A percentile compares a stretch with the other conserved stretches of the same genome.
Evolutionary conservation across 2,797 vertebrate genomes (phyloP).

Genomic region (Eospalax fontanierii): DNA sequence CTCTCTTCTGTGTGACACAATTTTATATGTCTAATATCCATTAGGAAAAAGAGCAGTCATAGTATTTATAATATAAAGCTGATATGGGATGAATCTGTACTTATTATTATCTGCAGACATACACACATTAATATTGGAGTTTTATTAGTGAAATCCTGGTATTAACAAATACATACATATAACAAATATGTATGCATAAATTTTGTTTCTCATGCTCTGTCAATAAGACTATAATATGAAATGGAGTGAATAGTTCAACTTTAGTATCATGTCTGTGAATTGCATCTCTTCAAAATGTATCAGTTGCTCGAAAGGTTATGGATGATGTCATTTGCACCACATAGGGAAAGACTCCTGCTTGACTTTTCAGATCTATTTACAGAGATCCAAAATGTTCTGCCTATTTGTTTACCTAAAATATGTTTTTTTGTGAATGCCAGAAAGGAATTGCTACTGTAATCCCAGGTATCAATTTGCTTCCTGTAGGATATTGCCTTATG

Average conservation of each 20-base stretch:
- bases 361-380: constrained; percentile 81
- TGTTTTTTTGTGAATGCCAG: constrained; percentile 81
- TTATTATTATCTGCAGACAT: constrained; percentile 49
- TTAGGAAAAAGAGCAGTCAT: constrained; percentile 52
- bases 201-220: constrained; percentile 54
- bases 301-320: constrained; percentile 85
- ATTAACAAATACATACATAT: constrained; percentile 61
- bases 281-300: constrained; percentile 79
- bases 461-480: constrained; percentile 84
- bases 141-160: constrained; percentile 62
- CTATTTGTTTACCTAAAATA: constrained; percentile 83
- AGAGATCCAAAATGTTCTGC: constrained; percentile 81
- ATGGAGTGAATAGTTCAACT: constrained; percentile 79
- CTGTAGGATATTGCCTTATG: constrained; percentile 86
- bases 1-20: constrained; percentile 43
- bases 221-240: constrained; percentile 75
- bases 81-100: constrained; percentile 40
- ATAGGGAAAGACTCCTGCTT: constrained; percentile 76
- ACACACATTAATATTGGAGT: constrained; percentile 49
- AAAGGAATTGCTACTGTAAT: constrained; percentile 85
- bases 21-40: constrained; percentile 5
- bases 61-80: constrained; percentile 28
- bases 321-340: constrained; percentile 83
- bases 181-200: constrained; percentile 54
- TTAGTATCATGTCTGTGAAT: constrained; percentile 78